Conservation (phyloP, 2,113 vertebrate genomes). For the Crotalus horridus region DNA sequence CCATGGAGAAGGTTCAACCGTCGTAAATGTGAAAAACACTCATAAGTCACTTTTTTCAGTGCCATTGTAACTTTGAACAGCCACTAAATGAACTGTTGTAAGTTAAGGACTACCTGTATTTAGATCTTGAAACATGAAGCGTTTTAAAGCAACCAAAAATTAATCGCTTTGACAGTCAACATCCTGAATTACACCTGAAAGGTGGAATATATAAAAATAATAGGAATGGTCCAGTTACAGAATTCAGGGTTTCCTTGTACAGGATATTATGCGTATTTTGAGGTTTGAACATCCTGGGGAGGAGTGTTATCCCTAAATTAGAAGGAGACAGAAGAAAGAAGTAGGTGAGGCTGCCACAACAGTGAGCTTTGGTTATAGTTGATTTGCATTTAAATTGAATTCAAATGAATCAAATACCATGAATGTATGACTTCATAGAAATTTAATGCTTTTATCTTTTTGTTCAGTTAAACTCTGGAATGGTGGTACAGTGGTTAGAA, state of each 20-base stretch:
- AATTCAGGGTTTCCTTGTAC: neutral
- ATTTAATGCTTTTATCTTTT: neutral
- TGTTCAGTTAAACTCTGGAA: neutral
- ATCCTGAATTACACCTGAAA: neutral
- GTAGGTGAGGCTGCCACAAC: neutral
- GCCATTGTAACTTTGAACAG: too few species aligned
- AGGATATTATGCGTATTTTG: neutral
- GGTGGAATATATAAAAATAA: neutral
- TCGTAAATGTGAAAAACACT: too few species aligned
- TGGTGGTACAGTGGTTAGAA: neutral
- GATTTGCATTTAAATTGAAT: neutral
- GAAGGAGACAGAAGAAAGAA: neutral
- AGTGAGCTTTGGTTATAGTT: neutral
- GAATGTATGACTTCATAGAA: neutral
- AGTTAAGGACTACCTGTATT: neutral
- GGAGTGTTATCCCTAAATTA: neutral
- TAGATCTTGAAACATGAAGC: neutral
- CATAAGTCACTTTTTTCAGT: too few species aligned
- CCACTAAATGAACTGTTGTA: too few species aligned
- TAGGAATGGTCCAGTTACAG: neutral
- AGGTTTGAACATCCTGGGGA: neutral
- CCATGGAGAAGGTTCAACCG: too few species aligned
- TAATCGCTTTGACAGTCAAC: neutral
- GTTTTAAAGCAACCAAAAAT: neutral
- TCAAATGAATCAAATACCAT: neutral